Base-by-base conservation (phyloP, 2,797 vertebrate genomes). In the Octomys mimax region DNA sequence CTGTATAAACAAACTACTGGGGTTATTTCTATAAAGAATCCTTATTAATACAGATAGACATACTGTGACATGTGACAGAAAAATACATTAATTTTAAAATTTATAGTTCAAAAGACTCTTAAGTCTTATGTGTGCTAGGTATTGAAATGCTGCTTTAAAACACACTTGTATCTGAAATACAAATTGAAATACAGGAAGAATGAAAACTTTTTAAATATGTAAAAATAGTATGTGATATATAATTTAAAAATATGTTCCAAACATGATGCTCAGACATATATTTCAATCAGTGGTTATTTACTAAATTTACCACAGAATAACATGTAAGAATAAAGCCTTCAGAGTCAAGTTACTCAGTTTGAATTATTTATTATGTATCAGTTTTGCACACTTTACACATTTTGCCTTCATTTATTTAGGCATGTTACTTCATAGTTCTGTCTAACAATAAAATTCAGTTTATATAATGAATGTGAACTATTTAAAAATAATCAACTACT, bases 231-330 rank as follows among this genome's bases (percentile, higher is more conserved):
- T 68, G 59, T 79, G 42, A 64, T 9, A 52, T 36, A 24, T 61
- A 28, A 49, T 87, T 95, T 87, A n/a, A 59, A 93, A 77, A 42
- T 82, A 33, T 22, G 1, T 57, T 77, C 62, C n/a, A 85, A 92
- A 77, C 24, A 31, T 64, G 36, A 28, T 54, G 71, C 31, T 73
- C 71, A 80, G 75, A 66, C 80, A 87, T 31, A 82, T 26, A 87
- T 49, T 71, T 75, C 31, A 82, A 46, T 59, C 36, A 89, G 39
- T 73, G 13, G 12, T 61, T 59, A 75, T 39, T 66, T n/a, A 81
- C 21, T 64, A 39, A 91, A 73, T 16, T 11, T 52, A 84, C 6
- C 88, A 62, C 22, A 91, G n/a, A 61, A 28, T 18, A 82, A n/a
- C 57, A 70, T 62, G 70, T 91, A 61, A 94, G 16, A 91, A 11